Base-by-base conservation (phyloP, 2,888 invertebrate genomes). In the Blera fallax region DNA sequence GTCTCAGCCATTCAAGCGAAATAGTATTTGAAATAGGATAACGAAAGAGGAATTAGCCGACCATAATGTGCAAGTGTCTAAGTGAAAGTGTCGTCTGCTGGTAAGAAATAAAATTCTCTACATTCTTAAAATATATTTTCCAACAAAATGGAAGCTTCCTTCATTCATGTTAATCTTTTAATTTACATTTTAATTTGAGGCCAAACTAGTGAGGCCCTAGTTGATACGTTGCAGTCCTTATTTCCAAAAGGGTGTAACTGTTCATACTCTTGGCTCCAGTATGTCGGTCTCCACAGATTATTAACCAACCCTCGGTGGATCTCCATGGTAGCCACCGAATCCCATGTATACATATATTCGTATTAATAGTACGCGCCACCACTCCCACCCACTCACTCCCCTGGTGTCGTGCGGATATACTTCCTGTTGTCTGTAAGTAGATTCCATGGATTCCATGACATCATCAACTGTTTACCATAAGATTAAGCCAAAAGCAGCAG, bases 61-160 rank as follows among this genome's bases (percentile, higher is more conserved):
- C 29, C 64, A 67, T 34, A 62, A 85, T 85, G 85, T 85, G 85
- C 85, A 85, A 85, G 50, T 85, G 85, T n/a, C 27, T 85, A 29
- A 67, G 72, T 58, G 80, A 85, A 80, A 76, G 54, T 52, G 70
- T 81, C 11, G 85, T 50, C 24, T 85, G 85, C 67, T 85, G 85
- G 85, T 85, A 85, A 81, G 85, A 70, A 74, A 73, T 43, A 6
- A 43, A 58, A 43, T 40, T 21, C 6, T 3, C n/a, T 58, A 27
- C 1, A 60, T 34, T 37, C 5, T 21, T 32, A 58, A 4, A 40
- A 72, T 54, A 14, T 40, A 64, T 37, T 64, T 40, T 64, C 29
- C 1, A 11, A 52, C 64, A 70, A 76, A 43, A 77, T 76, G 70
- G 64, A 37, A 50, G 70, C 64, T 56, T 56, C 50, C 37, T 69